Evolutionary conservation across 2,113 vertebrate genomes (phyloP), one percentile per base, ranked within the genome.

Genomic region (Hypanus sabinus): DNA sequence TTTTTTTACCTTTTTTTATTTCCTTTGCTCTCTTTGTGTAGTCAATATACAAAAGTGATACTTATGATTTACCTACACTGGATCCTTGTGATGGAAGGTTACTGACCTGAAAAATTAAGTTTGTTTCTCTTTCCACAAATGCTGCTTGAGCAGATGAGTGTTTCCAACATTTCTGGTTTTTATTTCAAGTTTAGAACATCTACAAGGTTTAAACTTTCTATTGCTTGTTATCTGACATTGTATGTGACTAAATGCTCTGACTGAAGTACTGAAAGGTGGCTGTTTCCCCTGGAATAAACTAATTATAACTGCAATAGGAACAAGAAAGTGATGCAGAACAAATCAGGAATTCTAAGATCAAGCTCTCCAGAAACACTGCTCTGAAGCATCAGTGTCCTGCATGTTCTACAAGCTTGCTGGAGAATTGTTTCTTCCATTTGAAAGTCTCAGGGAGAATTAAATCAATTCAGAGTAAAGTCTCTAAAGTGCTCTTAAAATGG

Each of bases 361-460:
- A 83, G 16, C 14, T 5, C 20, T 73, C 5, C 14, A 5, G 16
- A 73, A 73, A 73, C 5, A 73, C 5, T 73, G 5, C 20, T 73
- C 16, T 92, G 65, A 22, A n/a, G 20, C 68, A 92, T 93, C 65
- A 73, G 10, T 71, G 24, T 73, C 9, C 22, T 30, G 22, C 68
- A 71, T 46, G 90, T 73, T 93, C n/a, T 46, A 33, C 90, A 55
- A 22, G 24, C 90, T 71, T 46, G 14, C n/a, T 46, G 71, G 90
- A 73, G 68, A 46, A 71, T 93, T 12, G 46, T 93, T 33, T 90
- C 85, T 90, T 90, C 85, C 62, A 90, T n/a, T n/a, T 93, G 38
- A 36, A 73, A 55, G 46, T 10, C 36, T 93, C 70, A 93, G 91
- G 36, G 55, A 73, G 11, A 93, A 27, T 57, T 55, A 46, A 93